phyloP scores from a whole-genome alignment of 2,888 invertebrate species.

The Lissocephala sabroskyi region DNA sequence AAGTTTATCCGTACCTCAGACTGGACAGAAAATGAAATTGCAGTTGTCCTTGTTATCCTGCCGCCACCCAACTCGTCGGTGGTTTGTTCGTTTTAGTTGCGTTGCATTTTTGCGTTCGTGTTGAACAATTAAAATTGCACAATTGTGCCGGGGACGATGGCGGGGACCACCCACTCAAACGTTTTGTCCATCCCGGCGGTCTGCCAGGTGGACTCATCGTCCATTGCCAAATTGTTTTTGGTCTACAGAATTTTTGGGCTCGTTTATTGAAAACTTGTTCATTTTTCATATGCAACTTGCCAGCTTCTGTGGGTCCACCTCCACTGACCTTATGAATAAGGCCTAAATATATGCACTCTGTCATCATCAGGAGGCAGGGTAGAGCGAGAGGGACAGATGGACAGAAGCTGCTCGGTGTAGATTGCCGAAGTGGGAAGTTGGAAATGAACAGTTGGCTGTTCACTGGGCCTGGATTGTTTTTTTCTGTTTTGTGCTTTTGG shows the following conservation, averaged over 20 bases:
- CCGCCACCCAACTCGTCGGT: slow-evolving; percentile 31
- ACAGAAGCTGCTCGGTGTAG: neutral
- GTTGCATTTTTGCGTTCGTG: slow-evolving; percentile 1
- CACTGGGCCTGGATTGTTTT: too few species aligned
- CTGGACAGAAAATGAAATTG: slow-evolving; percentile 23
- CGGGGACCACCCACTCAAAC: too few species aligned
- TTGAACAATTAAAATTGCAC: slow-evolving; percentile 48
- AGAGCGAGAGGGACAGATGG: slow-evolving; percentile 3
- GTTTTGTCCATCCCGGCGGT: too few species aligned
- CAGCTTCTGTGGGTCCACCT: too few species aligned
- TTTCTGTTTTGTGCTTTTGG: slow-evolving; percentile 27
- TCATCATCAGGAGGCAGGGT: slow-evolving; percentile 17
- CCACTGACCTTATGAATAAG: slow-evolving; percentile 46
- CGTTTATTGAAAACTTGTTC: slow-evolving; percentile 59
- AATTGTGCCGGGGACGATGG: slow-evolving; percentile 29
- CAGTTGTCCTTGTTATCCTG: slow-evolving; percentile 32
- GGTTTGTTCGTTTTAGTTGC: slow-evolving; percentile 10
- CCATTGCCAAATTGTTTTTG: slow-evolving; percentile 50
- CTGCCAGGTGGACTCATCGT: too few species aligned
- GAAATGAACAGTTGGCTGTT: slow-evolving; percentile 57
- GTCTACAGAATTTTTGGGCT: slow-evolving; percentile 30
- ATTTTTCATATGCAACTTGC: slow-evolving; percentile 13
- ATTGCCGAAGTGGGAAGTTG: slow-evolving; percentile 19
- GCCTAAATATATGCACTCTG: slow-evolving; percentile 28
- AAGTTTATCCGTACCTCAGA: slow-evolving; percentile 24